Base-by-base conservation (phyloP, 2,113 vertebrate species). In the Brachionichthys hirsutus region DNA sequence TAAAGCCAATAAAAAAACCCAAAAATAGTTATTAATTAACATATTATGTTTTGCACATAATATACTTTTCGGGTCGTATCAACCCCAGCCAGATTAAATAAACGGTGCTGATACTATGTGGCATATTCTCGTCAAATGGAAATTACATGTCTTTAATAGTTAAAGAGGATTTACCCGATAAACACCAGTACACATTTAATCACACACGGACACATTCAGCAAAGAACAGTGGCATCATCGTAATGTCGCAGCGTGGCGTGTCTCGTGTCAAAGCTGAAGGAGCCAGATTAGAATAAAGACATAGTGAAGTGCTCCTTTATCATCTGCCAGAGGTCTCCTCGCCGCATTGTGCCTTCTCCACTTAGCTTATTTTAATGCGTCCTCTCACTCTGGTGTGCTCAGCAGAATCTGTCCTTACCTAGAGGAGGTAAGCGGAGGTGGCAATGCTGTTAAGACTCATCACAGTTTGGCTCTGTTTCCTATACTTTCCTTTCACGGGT, bases 391-490 rank as follows among this genome's bases (percentile, higher is more conserved):
- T 14, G 13, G 50, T 13, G 3, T 53, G 62, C 24, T 79, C 75
- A 73, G 83, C 65, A 61, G 30, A 82, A 84, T 15, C 62, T 60
- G 45, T 68, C 65, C 41, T 80, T 55, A 73, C 71, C 62, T 73
- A 11, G 47, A 68, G 60, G 66, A 77, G 64, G 49, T 67, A 49
- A 59, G 56, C 60, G 35, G 68, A 76, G 62, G 67, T 46, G 62
- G 59, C 74, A 68, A 71, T 64, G 65, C 63, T 55, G 68, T 83
- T 77, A 67, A 57, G 56, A 69, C 49, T 65, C 41, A 35, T 71
- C 73, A 57, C 22, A 51, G 55, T 45, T 62, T 20, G 20, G 60
- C 59, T 80, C 49, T 8, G 42, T 74, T 76, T 80, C 66, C 57
- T 57, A 43, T 61, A 42, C 54, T 72, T 70, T 62, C 15, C 66